Base-by-base conservation (phyloP, 1,140 invertebrate genomes). In the Drosophila carrolli region DNA sequence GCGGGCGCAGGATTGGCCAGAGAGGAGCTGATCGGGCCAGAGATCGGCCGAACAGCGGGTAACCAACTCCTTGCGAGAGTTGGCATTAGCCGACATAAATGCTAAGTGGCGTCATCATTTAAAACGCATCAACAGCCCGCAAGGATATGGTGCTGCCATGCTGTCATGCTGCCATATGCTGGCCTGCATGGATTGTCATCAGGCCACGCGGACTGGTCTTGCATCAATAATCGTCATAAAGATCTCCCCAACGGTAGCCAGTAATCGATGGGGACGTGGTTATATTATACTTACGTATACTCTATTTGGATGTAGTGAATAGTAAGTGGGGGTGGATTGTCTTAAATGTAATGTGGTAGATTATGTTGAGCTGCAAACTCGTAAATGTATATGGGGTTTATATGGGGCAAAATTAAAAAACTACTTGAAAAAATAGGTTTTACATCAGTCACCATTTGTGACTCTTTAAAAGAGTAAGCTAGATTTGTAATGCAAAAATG, bases 61-160 rank as follows among this genome's bases (percentile, higher is more conserved):
- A 55, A n/a, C 62, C 48, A 8, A 37, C 60, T 75, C 51, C 46
- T 47, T 40, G 32, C 13, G 27, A 63, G 72, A 77, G 84, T 77
- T 81, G 75, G 85, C 75, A 89, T 89, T 89, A 89, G 76, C 85
- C 85, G 84, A 90, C 84, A 89, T 88, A 91, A 91, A 90, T 78
- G 80, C 82, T 91, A 91, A 91, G 88, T 91, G 88, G 88, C 88
- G 88, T 91, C 88, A 91, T 91, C 81, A 91, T 91, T 91, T 91
- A 91, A 91, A 91, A 91, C 81, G 88, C 88, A 91, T 91, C 88
- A 91, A 82, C 84, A 89, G 74, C 67, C 81, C 70, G 74, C 79
- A 86, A 83, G 83, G 75, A 88, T 79, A 56, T 76, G 83, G 37
- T 63, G 66, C 67, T 23, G 23, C 23, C 23, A 23, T 4, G 19